Conservation (phyloP, 2,797 vertebrate genomes). For the Bufotes viridis region DNA sequence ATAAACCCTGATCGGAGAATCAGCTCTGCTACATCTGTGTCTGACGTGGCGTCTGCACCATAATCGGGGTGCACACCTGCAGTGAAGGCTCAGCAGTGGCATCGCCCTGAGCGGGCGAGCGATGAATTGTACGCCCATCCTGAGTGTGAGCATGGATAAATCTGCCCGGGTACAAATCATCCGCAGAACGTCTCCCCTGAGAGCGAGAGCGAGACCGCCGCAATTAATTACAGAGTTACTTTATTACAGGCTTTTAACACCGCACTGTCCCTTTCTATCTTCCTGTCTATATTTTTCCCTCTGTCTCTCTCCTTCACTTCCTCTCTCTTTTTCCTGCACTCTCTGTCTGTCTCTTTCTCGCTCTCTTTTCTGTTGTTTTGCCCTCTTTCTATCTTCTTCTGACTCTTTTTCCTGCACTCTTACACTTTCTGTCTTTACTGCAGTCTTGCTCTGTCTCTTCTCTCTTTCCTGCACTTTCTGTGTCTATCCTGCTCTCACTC, state of each 20-base stretch:
- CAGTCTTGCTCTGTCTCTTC: background rate
- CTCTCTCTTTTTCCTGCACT: background rate
- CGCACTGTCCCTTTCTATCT: no score
- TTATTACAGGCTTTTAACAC: conserved; percentile 15
- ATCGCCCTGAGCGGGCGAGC: conserved; percentile 67
- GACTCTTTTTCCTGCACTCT: background rate
- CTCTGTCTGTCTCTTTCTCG: background rate
- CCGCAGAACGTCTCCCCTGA: background rate
- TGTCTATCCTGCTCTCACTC: background rate
- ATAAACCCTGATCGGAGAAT: no score
- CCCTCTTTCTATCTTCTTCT: no score
- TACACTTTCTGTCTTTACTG: background rate
- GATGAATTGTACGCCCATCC: no score
- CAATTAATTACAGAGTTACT: no score
- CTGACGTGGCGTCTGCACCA: background rate
- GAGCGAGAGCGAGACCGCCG: no score
- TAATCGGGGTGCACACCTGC: background rate
- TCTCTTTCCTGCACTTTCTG: background rate
- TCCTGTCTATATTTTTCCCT: no score
- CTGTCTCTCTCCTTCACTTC: background rate
- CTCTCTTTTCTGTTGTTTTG: no score
- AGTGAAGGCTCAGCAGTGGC: background rate
- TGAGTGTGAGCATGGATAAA: background rate
- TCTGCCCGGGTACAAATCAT: background rate
- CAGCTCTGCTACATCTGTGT: background rate